A percentile compares a stretch with the other conserved stretches of the same genome.
These are phyloP conservation scores for Pitangus sulphuratus DNA, from an alignment of 2,797 vertebrate genomes.

Conservation along the genomic window DNA sequence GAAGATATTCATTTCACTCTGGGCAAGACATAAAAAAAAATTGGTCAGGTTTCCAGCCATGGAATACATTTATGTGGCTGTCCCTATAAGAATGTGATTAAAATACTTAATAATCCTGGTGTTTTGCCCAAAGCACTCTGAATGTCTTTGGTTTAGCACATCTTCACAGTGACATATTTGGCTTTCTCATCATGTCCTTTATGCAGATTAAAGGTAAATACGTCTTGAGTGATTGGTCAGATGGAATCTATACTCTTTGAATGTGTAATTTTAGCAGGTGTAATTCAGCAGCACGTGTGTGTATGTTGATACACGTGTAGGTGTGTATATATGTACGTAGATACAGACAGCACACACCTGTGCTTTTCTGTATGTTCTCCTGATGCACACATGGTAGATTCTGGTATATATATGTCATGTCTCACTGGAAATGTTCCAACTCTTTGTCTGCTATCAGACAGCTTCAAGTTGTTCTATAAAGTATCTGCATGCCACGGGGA, in stretches of 20 bases:
- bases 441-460: neutral
- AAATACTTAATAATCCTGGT: conserved; percentile 31
- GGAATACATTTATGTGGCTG: conserved; percentile 25
- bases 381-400: neutral
- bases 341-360: neutral
- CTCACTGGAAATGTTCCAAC: neutral
- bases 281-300: neutral
- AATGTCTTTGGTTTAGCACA: conserved; percentile 28
- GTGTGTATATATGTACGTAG: neutral
- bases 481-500: neutral
- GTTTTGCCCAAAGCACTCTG: conserved; percentile 16
- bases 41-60: conserved; percentile 6
- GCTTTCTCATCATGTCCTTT: conserved; percentile 42
- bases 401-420: neutral
- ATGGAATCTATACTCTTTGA: neutral
- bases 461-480: neutral
- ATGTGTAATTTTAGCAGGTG: neutral
- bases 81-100: conserved; percentile 57
- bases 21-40: conserved; percentile 29
- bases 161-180: conserved; percentile 13
- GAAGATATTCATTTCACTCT: neutral
- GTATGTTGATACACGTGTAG: neutral
- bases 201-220: conserved; percentile 52
- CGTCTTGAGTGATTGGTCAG: conserved; percentile 28
- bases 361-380: neutral